Evolutionary conservation across 2,113 vertebrate species (phyloP).

Genomic region (Aplodontia rufa): DNA sequence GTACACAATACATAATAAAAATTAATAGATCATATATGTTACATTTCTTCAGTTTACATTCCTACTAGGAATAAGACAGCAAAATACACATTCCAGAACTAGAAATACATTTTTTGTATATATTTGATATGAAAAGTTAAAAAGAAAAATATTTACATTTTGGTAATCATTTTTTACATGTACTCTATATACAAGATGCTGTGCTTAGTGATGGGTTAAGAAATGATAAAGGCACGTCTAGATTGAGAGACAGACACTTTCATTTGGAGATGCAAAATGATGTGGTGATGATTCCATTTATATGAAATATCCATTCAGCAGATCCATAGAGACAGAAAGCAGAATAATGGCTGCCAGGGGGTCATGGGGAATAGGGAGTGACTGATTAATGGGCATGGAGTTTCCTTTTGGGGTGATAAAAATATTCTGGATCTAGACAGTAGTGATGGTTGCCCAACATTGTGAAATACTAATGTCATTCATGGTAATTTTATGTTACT

Average conservation of each 20-base stretch:
- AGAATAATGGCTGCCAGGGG: not conserved
- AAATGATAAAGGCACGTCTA: not conserved
- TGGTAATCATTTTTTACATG: not conserved
- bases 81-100: not conserved
- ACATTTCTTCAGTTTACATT: conserved; percentile 13
- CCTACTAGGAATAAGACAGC: not conserved
- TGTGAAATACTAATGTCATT: not conserved
- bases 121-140: not conserved
- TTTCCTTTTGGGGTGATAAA: not conserved
- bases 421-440: conserved; percentile 15
- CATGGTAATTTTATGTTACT: not conserved
- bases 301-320: not conserved
- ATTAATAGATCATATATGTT: not conserved
- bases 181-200: not conserved
- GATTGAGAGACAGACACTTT: not conserved
- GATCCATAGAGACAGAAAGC: not conserved
- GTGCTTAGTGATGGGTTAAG: not conserved
- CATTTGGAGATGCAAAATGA: not conserved
- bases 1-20: not conserved
- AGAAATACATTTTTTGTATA: not conserved
- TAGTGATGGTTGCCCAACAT: not conserved
- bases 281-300: not conserved
- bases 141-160: not conserved
- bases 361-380: not conserved
- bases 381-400: not conserved